phyloP scores from a whole-genome alignment of 2,797 vertebrate species.

The Acanthopagrus latus region DNA sequence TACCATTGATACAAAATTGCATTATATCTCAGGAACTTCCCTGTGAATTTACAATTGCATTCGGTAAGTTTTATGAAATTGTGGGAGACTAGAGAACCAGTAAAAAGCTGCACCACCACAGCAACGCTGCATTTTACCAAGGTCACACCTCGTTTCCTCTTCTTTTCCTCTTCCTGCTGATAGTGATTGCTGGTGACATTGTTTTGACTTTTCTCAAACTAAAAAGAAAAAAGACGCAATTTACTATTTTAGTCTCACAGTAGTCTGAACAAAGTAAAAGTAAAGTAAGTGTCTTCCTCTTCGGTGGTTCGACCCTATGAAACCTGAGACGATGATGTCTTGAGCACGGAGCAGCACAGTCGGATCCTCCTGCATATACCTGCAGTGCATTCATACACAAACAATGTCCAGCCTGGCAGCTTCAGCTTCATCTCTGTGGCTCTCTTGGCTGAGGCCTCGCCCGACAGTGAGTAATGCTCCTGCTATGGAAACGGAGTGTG shows the following conservation, averaged over 20 bases:
- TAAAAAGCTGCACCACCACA: not conserved
- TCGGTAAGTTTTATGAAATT: not conserved
- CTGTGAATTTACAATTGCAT: not conserved
- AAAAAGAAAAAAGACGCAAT: too few species aligned
- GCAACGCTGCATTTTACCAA: not conserved
- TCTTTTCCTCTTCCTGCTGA: too few species aligned
- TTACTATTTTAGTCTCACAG: not conserved
- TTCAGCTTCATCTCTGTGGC: not conserved
- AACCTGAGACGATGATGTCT: conserved; percentile 34
- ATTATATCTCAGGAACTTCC: not conserved
- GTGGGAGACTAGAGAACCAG: not conserved
- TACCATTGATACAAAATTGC: not conserved
- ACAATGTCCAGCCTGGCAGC: conserved; percentile 31
- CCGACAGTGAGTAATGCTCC: conserved; percentile 31
- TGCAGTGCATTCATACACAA: conserved; percentile 42
- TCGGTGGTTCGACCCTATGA: conserved; percentile 36
- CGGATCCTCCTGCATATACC: conserved; percentile 48
- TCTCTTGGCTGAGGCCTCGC: conserved; percentile 9
- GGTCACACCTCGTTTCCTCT: too few species aligned
- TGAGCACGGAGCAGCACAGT: conserved; percentile 14
- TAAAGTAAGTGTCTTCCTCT: not conserved
- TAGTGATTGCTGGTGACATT: too few species aligned
- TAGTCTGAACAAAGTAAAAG: not conserved
- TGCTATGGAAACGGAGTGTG: conserved; percentile 39
- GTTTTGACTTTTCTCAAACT: not conserved